Base-by-base conservation (phyloP, 2,888 invertebrate genomes). In the Brachylomia viminalis region DNA sequence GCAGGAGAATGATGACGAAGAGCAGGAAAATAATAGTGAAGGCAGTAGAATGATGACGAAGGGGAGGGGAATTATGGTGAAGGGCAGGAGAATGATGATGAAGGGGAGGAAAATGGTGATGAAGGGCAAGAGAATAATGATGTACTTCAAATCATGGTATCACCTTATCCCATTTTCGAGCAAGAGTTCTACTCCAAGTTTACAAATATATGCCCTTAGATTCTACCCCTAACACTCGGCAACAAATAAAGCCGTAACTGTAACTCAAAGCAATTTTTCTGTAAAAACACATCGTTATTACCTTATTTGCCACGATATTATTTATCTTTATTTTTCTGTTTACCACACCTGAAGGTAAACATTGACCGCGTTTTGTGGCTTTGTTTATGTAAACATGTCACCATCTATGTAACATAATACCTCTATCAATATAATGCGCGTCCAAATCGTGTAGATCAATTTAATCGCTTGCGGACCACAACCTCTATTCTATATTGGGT, bases 311-410 rank as follows among this genome's bases (percentile, higher is more conserved):
- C 20, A 2, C 65, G 38, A 33, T 33, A 66, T 79, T 42, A 73
- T 54, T 62, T 80, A 49, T 74, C 54, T 42, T 62, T 79, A 66
- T 80, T 80, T 67, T 74, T 42, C 42, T 79, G 75, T 79, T 79
- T 62, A 74, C 74, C 80, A 49, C 45, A 62, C 62, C 27, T 68
- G 52, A 38, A 66, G 33, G 78, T 42, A 54, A 38, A 74, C 54
- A 61, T 61, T 38, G 42, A 10, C 61, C 33, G 17, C 47, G 61
- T 49, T 80, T 61, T 47, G 58, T 80, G 61, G 59, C 49, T 67
- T 52, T 56, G 61, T 66, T 67, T 42, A 67, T 33, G 75, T 67
- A 76, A 77, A 82, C 76, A 20, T 30, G 61, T 62, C 76, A 42
- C 76, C 45, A 33, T 30, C 11, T n/a, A 5, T 15, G 78, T 20